Conservation (phyloP, 2,797 vertebrate species). For the Poecilia wingei region DNA sequence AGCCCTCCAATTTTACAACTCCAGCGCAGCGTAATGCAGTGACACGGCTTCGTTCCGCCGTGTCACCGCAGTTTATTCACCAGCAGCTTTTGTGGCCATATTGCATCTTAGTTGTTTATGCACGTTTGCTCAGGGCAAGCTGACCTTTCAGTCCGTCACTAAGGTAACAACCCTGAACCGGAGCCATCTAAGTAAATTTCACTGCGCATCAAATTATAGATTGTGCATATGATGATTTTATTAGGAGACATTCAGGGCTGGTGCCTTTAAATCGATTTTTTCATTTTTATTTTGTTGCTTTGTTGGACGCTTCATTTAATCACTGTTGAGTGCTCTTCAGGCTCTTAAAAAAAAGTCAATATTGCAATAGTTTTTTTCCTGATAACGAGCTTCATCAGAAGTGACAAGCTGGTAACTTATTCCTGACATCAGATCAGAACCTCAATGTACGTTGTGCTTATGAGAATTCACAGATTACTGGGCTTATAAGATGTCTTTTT, state of each 20-base stretch:
- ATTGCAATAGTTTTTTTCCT: conserved; percentile 52
- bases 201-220: conserved; percentile 34
- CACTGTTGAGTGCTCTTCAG: conserved; percentile 67
- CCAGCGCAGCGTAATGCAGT: conserved; percentile 11
- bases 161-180: conserved; percentile 68
- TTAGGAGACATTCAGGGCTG: conserved; percentile 46
- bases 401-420: conserved; percentile 21
- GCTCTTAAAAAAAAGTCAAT: conserved; percentile 56
- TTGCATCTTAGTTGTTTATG: conserved; percentile 16
- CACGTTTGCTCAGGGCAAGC: not conserved
- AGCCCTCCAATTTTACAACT: conserved; percentile 6
- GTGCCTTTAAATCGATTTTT: conserved; percentile 65
- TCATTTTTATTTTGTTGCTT: conserved; percentile 69
- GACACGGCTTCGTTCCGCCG: conserved; percentile 11
- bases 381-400: conserved; percentile 45
- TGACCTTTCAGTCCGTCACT: conserved; percentile 74
- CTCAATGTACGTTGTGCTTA: not conserved
- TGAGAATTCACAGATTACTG: not conserved
- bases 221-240: conserved; percentile 59
- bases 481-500: not conserved
- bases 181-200: conserved; percentile 36
- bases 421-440: conserved; percentile 6
- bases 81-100: conserved; percentile 12
- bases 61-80: conserved; percentile 39
- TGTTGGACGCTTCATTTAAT: conserved; percentile 58